Percentiles rank a stretch among this genome's conserved stretches.
Conservation (phyloP, 2,113 vertebrate genomes). For the Geococcyx californianus region DNA sequence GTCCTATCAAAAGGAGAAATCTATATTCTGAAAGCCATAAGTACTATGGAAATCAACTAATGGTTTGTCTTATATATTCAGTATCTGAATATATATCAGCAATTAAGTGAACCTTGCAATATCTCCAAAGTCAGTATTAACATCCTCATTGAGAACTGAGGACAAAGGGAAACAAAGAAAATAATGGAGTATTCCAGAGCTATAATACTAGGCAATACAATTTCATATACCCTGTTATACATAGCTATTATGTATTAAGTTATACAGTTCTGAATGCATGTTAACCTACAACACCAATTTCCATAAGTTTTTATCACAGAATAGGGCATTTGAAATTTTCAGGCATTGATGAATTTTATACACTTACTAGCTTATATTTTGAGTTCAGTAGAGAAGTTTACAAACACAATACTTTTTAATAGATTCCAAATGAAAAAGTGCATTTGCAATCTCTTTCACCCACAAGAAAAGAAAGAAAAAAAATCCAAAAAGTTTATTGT, state of each 20-base stretch:
- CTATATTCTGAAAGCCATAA: not conserved
- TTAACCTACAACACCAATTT: not conserved
- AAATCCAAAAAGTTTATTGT: not conserved
- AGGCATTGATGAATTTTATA: not conserved
- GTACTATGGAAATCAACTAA: not conserved
- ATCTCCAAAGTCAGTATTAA: not conserved
- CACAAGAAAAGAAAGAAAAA: not conserved
- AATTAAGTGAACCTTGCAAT: not conserved
- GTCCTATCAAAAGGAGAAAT: not conserved
- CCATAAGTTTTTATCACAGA: not conserved
- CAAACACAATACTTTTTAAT: not conserved
- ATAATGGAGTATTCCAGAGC: not conserved
- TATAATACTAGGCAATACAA: not conserved
- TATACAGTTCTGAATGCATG: not conserved
- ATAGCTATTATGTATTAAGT: not conserved
- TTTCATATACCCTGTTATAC: not conserved
- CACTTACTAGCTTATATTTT: not conserved
- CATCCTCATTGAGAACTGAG: not conserved
- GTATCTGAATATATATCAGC: not conserved
- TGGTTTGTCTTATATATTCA: not conserved
- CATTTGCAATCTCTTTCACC: not conserved
- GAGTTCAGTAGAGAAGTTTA: not conserved
- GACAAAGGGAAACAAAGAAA: not conserved
- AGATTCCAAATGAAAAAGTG: not conserved
- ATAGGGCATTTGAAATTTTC: not conserved